Evolutionary conservation across 2,888 invertebrate species (phyloP).

Genomic region (Caenorhabditis sp.): DNA sequence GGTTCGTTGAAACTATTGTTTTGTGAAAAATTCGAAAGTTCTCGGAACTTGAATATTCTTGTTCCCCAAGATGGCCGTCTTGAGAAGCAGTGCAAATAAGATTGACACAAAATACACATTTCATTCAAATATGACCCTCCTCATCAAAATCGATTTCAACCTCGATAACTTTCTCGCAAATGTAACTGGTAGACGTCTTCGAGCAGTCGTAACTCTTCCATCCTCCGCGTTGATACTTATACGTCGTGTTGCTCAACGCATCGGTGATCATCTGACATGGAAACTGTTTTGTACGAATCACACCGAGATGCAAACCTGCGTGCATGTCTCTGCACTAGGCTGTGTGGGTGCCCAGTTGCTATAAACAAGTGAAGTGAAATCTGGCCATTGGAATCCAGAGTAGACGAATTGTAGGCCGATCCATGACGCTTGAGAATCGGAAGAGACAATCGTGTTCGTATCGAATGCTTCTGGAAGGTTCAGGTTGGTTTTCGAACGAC

Average conservation of each 20-base stretch:
- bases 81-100: background rate
- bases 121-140: background rate
- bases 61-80: background rate
- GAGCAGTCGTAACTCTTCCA: conserved; percentile 46
- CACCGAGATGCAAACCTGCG: too few species aligned
- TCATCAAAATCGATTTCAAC: background rate
- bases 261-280: conserved; percentile 54
- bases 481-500: background rate
- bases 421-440: conserved; percentile 27
- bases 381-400: too few species aligned
- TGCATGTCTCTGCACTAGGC: too few species aligned
- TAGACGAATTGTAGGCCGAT: conserved; percentile 10
- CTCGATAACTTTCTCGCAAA: conserved; percentile 27
- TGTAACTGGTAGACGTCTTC: conserved; percentile 24
- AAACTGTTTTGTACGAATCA: too few species aligned
- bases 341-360: too few species aligned
- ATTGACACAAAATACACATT: too few species aligned
- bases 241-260: conserved; percentile 30
- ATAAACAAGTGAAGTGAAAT: too few species aligned
- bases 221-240: conserved; percentile 41
- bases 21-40: too few species aligned
- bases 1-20: too few species aligned
- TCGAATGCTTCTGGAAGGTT: conserved; percentile 36
- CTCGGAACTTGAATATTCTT: too few species aligned
- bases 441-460: conserved; percentile 18